A percentile compares a stretch with the other conserved stretches of the same genome.
These are phyloP conservation scores for Chromobotia macracanthus DNA, from an alignment of 2,797 vertebrate genomes.

Conservation along the genomic window DNA sequence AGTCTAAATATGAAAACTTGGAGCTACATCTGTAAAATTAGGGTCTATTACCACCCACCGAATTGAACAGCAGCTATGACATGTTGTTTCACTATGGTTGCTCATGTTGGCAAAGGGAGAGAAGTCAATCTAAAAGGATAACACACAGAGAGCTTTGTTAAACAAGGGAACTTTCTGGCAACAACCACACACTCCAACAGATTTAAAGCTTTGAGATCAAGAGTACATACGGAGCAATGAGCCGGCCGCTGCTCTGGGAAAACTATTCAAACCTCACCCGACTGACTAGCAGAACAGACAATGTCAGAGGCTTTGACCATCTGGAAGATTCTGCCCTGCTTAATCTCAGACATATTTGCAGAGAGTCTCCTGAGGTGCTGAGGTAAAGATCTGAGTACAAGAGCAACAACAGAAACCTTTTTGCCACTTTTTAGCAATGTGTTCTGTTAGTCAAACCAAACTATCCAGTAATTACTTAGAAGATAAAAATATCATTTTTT, in stretches of 20 bases:
- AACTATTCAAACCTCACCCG: slow-evolving; percentile 43
- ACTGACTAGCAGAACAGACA: slow-evolving; percentile 45
- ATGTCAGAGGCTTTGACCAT: slow-evolving; percentile 48
- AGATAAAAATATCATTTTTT: slow-evolving; percentile 9
- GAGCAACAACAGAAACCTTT: background rate
- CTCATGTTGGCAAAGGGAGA: slow-evolving; percentile 25
- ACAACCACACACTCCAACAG: slow-evolving; percentile 22
- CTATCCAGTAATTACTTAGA: background rate
- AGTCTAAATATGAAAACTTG: slow-evolving; percentile 22
- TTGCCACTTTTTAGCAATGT: background rate
- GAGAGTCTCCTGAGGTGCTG: slow-evolving; percentile 26
- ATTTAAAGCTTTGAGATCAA: slow-evolving; percentile 39
- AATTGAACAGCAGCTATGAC: slow-evolving; percentile 33
- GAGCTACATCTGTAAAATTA: slow-evolving; percentile 3
- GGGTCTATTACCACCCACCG: background rate
- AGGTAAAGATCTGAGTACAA: slow-evolving; percentile 3
- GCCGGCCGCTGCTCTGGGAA: slow-evolving; percentile 34
- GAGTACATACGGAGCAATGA: slow-evolving; percentile 48
- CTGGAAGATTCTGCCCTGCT: slow-evolving; percentile 33
- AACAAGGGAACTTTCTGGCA: slow-evolving; percentile 53
- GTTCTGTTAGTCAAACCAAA: slow-evolving; percentile 2
- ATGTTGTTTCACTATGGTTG: slow-evolving; percentile 31
- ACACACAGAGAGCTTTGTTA: slow-evolving; percentile 51
- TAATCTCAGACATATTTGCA: slow-evolving; percentile 42
- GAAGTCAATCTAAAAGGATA: slow-evolving; percentile 39